Percentiles rank a stretch among this genome's conserved stretches.
Conservation (phyloP, 2,797 vertebrate species). For the Pantherophis alleghaniensis region DNA sequence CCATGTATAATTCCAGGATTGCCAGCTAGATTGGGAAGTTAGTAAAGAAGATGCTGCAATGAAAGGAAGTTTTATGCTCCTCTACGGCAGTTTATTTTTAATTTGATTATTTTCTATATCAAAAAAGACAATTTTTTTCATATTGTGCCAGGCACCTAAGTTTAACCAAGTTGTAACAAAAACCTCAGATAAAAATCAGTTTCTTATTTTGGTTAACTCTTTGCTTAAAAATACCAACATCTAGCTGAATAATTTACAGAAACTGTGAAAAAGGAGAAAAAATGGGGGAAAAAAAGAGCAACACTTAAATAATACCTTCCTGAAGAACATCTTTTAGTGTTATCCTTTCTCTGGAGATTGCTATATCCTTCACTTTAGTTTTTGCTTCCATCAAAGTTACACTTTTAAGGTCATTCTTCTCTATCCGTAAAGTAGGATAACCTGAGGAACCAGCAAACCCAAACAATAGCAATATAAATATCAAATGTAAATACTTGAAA, state of each 20-base stretch:
- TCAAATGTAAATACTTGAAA: conserved; percentile 73
- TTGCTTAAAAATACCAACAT: neutral
- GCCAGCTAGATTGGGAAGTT: neutral
- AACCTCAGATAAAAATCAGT: neutral
- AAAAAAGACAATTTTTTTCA: neutral
- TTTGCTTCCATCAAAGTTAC: conserved; percentile 96
- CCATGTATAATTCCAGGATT: neutral
- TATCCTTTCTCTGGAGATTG: conserved; percentile 94
- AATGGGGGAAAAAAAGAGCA: fast-evolving
- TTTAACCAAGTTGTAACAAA: neutral
- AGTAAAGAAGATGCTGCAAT: neutral
- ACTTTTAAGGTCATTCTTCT: conserved; percentile 97
- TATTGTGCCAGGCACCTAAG: neutral
- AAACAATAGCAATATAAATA: conserved; percentile 79
- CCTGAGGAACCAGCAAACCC: conserved; percentile 84
- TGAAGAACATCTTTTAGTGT: conserved; percentile 94
- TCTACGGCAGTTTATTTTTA: neutral
- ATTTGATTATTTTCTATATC: neutral
- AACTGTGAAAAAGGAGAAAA: fast-evolving
- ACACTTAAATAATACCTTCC: conserved; percentile 82
- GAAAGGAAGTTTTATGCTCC: neutral
- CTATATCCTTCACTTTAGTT: conserved; percentile 97
- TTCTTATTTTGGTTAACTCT: neutral
- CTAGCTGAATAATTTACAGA: neutral
- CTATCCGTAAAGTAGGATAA: conserved; percentile 94